These are phyloP conservation scores for Druon quercuslanigerum DNA, from an alignment of 1,140 invertebrate genomes.

Conservation along the genomic window DNA sequence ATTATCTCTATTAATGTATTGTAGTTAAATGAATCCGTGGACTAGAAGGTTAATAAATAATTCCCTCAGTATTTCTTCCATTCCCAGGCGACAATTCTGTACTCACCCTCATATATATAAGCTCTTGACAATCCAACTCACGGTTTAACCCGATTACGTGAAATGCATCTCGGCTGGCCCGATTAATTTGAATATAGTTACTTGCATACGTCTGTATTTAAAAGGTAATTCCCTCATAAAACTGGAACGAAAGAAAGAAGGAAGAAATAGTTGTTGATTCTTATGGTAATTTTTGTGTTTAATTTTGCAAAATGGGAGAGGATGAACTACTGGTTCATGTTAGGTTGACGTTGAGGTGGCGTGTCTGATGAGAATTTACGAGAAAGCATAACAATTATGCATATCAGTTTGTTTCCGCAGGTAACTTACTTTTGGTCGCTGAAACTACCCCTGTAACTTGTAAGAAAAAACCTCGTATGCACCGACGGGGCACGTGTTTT, in stretches of 20 bases:
- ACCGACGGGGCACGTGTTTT: neutral
- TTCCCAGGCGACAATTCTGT: slow-evolving; percentile 1
- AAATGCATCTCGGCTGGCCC: neutral
- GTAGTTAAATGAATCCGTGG: neutral
- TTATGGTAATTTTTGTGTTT: neutral
- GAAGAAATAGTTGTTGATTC: too few relatives aligned
- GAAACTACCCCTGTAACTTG: slow-evolving; percentile 5
- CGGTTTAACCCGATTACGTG: slow-evolving; percentile 2
- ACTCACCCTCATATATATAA: neutral
- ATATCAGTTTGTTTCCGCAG: slow-evolving; percentile 36
- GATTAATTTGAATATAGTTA: neutral
- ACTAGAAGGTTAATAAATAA: neutral
- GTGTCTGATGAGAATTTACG: slow-evolving; percentile 41
- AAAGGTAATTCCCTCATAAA: neutral
- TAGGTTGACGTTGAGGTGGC: slow-evolving; percentile 32
- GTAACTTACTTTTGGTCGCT: neutral
- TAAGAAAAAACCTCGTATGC: slow-evolving; percentile 12
- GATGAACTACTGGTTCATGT: neutral
- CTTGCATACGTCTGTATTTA: neutral
- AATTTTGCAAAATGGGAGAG: neutral
- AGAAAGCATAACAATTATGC: slow-evolving; percentile 46
- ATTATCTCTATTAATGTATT: neutral
- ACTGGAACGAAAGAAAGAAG: neutral
- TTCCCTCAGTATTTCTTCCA: neutral
- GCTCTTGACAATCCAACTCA: neutral